These are phyloP conservation scores for Drosophila mojavensis DNA, from an alignment of 1,140 invertebrate species.

Conservation along the genomic window DNA sequence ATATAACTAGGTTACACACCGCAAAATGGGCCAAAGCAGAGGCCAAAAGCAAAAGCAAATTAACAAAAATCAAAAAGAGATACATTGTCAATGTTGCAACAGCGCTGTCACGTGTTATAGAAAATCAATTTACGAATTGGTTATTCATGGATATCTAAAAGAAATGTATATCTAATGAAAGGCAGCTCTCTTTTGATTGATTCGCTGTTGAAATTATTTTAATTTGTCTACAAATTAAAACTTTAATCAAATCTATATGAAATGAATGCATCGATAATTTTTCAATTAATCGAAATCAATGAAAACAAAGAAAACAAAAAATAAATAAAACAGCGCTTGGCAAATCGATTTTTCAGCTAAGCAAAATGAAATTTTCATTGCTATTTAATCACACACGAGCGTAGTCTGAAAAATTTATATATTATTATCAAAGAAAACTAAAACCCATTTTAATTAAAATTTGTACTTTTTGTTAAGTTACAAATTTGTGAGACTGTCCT, in stretches of 20 bases:
- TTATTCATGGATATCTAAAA: neutral
- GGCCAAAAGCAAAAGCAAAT: neutral
- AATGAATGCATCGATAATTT: conserved; percentile 20
- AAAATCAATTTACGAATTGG: conserved; percentile 49
- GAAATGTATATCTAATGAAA: conserved; percentile 3
- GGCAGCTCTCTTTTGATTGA: neutral
- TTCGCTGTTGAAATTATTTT: neutral
- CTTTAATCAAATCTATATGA: conserved; percentile 7
- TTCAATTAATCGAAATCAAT: conserved; percentile 21
- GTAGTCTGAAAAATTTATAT: too few species aligned
- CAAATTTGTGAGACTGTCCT: too few species aligned
- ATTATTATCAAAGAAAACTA: too few species aligned
- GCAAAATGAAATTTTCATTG: conserved; percentile 3
- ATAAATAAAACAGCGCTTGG: conserved; percentile 12
- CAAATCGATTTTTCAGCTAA: conserved; percentile 35
- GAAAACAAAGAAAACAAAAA: neutral
- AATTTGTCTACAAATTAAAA: conserved; percentile 29
- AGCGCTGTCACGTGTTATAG: conserved; percentile 33
- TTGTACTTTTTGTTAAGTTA: too few species aligned
- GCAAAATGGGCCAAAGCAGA: conserved; percentile 52
- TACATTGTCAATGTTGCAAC: conserved; percentile 30
- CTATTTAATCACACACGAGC: neutral
- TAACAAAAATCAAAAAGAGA: neutral
- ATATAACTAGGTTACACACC: conserved; percentile 20
- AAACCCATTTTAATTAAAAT: too few species aligned